These are phyloP conservation scores for Andricus quercusramuli DNA, from an alignment of 2,888 invertebrate species.

Conservation along the genomic window DNA sequence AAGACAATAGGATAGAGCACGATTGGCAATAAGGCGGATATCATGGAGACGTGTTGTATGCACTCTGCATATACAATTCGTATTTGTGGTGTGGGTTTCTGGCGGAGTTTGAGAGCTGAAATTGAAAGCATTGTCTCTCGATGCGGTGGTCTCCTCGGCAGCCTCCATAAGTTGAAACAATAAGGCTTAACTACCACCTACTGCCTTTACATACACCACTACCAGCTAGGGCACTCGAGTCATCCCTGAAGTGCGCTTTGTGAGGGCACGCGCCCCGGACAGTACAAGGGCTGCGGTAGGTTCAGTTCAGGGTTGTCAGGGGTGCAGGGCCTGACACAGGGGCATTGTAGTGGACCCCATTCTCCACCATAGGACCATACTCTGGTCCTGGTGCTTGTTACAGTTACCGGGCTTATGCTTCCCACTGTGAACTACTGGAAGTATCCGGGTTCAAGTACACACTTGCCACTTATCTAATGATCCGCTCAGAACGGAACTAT, in stretches of 20 bases:
- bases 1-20: slow-evolving; percentile 5
- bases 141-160: slow-evolving; percentile 59
- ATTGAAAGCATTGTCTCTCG: slow-evolving; percentile 58
- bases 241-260: slow-evolving; percentile 75
- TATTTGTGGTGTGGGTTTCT: slow-evolving; percentile 9
- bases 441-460: slow-evolving; percentile 56
- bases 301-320: slow-evolving; percentile 53
- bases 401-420: slow-evolving; percentile 60
- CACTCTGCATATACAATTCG: not conserved
- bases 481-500: slow-evolving; percentile 31
- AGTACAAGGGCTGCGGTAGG: slow-evolving; percentile 69
- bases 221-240: slow-evolving; percentile 71
- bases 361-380: not conserved
- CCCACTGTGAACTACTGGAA: slow-evolving; percentile 51
- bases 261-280: slow-evolving; percentile 74
- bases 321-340: slow-evolving; percentile 56
- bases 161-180: slow-evolving; percentile 71
- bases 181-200: slow-evolving; percentile 70
- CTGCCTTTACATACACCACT: slow-evolving; percentile 47
- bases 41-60: not conserved
- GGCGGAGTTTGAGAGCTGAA: slow-evolving; percentile 17
- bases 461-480: slow-evolving; percentile 46
- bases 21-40: slow-evolving; percentile 9
- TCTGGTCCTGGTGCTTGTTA: slow-evolving; percentile 57
- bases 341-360: slow-evolving; percentile 60